Evolutionary conservation across 2,797 vertebrate genomes (phyloP), one percentile per base, ranked within the genome.

Genomic region (Cuculus canorus): DNA sequence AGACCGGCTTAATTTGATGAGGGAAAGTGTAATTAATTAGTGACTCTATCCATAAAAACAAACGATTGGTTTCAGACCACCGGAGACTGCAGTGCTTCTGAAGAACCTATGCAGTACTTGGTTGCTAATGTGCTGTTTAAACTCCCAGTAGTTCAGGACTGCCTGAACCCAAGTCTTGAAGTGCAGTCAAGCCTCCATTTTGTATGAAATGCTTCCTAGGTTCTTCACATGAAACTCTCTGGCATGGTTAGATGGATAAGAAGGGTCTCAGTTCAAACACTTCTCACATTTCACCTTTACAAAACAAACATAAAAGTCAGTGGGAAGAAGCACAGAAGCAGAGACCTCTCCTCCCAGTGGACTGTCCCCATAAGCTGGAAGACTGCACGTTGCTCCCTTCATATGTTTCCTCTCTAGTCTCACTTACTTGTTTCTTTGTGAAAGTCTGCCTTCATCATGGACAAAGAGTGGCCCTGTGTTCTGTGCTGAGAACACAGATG

Each of bases 21-120:
- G 19, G 43, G 39, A 84, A 88, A 80, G 25, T 6, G 1, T 65
- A 88, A 90, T 95, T 93, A 93, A 89, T 94, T 94, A 93, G 82
- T 81, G 45, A 72, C 13, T 82, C 86, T 65, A 79, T 83, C 57
- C 50, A 53, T 81, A 81, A 94, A 96, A 56, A 19, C 50, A 72
- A 91, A 59, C 2, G 3, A 75, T 92, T 87, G 16, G 13, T 87
- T 95, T 92, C 71, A 91, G 92, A 60, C 8, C 88, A 83, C 41
- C 15, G 3, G 24, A 50, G 48, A 81, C n/a, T 86, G 59, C 82
- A 80, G 48, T 48, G 17, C 23, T 90, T 85, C 86, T 88, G 63
- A 89, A 81, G 66, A 33, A 81, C 48, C 37, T 90, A 33, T 60
- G 45, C 45, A 68, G 25, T 33, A 88, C 63, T 84, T 82, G 82